A percentile compares a stretch with the other conserved stretches of the same genome.
Evolutionary conservation across 2,797 vertebrate genomes (phyloP).

Genomic region (Phylloscopus collybita): DNA sequence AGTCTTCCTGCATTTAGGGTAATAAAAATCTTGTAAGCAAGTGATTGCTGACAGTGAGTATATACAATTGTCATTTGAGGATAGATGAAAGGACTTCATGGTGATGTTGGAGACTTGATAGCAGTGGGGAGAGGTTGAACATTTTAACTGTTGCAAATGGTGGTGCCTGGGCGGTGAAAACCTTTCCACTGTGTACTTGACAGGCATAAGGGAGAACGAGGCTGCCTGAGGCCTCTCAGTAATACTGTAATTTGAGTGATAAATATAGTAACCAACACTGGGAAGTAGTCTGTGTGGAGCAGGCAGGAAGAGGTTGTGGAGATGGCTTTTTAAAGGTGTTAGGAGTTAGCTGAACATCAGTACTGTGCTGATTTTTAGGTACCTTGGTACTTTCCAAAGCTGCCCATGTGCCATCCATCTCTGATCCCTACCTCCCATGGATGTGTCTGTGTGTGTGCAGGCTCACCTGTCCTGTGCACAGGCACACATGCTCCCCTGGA

Average conservation of each 20-base stretch:
- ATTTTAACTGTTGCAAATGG: background rate
- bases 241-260: conserved; percentile 18
- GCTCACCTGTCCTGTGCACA: background rate
- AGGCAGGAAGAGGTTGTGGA: background rate
- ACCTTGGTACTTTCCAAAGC: background rate
- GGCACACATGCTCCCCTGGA: background rate
- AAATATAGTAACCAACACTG: conserved; percentile 56
- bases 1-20: background rate
- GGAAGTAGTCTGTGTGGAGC: background rate
- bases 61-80: conserved; percentile 4
- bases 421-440: background rate
- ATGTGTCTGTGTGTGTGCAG: background rate
- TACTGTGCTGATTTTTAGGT: background rate
- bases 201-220: background rate
- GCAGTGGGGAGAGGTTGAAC: background rate
- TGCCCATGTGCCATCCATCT: background rate
- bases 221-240: conserved; percentile 28
- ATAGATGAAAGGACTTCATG: conserved; percentile 4
- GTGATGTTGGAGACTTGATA: background rate
- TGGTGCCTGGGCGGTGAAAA: conserved; percentile 5
- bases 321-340: conserved; percentile 1
- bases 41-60: conserved; percentile 15
- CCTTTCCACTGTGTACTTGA: background rate
- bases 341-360: background rate
- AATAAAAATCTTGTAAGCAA: conserved; percentile 27